A percentile compares a stretch with the other conserved stretches of the same genome.
Evolutionary conservation across 1,140 invertebrate species (phyloP).

Genomic region (Bombus pyrosoma): DNA sequence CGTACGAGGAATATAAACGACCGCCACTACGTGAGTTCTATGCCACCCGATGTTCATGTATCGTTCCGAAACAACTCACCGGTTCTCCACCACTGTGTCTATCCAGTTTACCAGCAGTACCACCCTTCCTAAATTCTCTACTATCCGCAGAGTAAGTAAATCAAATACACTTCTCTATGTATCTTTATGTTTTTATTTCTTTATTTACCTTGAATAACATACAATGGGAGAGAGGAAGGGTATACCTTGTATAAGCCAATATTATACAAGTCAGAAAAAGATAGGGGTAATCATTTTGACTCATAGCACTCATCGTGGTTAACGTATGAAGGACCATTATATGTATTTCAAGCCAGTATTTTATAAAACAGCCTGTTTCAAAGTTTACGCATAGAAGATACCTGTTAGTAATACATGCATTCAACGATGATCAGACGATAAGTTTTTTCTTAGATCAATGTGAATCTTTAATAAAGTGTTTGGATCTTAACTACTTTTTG

Average conservation of each 20-base stretch:
- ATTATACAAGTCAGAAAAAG: too few species aligned
- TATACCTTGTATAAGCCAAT: not conserved
- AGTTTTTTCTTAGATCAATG: not conserved
- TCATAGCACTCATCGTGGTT: not conserved
- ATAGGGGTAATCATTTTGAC: not conserved
- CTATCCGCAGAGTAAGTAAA: slow-evolving; percentile 65
- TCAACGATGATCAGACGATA: too few species aligned
- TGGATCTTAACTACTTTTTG: not conserved
- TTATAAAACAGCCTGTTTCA: not conserved
- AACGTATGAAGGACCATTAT: not conserved
- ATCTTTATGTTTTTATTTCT: not conserved
- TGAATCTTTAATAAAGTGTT: not conserved
- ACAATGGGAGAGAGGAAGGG: too few species aligned
- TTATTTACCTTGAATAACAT: not conserved
- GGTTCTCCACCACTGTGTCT: slow-evolving; percentile 62
- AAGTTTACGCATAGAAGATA: not conserved
- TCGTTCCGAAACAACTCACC: slow-evolving; percentile 59
- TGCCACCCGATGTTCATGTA: slow-evolving; percentile 70
- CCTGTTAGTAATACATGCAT: not conserved
- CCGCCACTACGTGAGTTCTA: slow-evolving; percentile 44
- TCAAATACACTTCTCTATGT: not conserved
- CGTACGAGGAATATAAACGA: slow-evolving; percentile 50
- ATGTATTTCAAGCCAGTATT: too few species aligned
- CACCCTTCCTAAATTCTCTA: slow-evolving; percentile 68
- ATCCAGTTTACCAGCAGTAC: slow-evolving; percentile 56